These are phyloP conservation scores for Trididemnum miniatum DNA, from an alignment of 23 tunicate species.

Conservation along the genomic window DNA sequence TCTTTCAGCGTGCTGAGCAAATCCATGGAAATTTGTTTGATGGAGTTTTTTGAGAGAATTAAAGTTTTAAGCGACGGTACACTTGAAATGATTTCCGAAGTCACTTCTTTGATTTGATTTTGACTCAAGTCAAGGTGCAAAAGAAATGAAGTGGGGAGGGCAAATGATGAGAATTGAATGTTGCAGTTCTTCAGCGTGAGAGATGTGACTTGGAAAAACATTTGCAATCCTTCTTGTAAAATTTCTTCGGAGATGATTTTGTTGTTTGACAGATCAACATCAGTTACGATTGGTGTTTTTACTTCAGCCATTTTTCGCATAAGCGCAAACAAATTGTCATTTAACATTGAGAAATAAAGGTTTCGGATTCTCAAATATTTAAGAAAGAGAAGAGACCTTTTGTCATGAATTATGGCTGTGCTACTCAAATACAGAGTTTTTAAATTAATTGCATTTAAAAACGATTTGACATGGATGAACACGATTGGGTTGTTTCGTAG, in stretches of 20 bases:
- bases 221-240: background rate
- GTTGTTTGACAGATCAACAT: background rate
- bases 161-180: background rate
- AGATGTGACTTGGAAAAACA: background rate
- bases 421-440: background rate
- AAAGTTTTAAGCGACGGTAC: background rate
- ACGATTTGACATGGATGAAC: background rate
- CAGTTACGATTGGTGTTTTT: background rate
- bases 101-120: background rate
- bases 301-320: background rate
- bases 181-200: background rate
- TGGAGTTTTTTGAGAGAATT: background rate
- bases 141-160: background rate
- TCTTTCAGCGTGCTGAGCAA: background rate
- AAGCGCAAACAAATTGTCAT: background rate
- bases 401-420: background rate
- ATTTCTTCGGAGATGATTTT: background rate
- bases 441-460: background rate
- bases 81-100: background rate
- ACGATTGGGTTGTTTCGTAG: background rate
- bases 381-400: background rate
- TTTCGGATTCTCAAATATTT: background rate
- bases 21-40: background rate
- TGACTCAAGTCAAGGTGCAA: conserved; percentile 4
- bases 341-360: background rate